Evolutionary conservation across 2,888 invertebrate genomes (phyloP).

Genomic region (Dasysyrphus albostriatus): DNA sequence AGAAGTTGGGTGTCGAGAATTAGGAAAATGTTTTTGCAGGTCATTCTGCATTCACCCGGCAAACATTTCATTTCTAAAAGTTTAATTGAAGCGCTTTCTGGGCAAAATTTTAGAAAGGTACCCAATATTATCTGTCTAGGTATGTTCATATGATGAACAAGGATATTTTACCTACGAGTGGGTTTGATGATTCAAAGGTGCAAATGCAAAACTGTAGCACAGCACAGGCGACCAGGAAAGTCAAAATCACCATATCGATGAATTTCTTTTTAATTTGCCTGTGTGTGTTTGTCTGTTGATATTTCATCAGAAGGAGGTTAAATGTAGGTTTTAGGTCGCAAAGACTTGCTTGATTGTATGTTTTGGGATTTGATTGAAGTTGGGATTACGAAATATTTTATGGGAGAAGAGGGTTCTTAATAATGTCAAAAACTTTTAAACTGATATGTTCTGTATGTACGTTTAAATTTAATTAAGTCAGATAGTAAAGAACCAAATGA

Average conservation of each 20-base stretch:
- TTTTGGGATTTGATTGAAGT: not conserved
- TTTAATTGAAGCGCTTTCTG: constrained; percentile 65
- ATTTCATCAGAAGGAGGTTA: not conserved
- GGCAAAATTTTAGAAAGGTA: constrained; percentile 2
- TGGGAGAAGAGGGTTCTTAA: not conserved
- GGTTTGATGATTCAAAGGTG: constrained; percentile 54
- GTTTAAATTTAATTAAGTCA: constrained; percentile 9
- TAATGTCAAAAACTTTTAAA: not conserved
- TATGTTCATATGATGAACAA: not conserved
- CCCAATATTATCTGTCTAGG: not conserved
- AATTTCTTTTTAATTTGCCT: constrained; percentile 13
- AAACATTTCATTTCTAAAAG: constrained; percentile 62
- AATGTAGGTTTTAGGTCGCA: constrained; percentile 8
- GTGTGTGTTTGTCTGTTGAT: not conserved
- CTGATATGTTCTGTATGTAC: not conserved
- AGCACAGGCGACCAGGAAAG: constrained; percentile 26
- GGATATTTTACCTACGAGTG: not conserved
- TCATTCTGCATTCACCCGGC: constrained; percentile 57
- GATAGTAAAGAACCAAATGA: not conserved
- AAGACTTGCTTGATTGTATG: constrained; percentile 8
- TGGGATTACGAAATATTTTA: not conserved
- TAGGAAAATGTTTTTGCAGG: constrained; percentile 64
- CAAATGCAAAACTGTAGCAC: constrained; percentile 31
- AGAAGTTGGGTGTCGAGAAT: constrained; percentile 69
- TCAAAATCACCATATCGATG: constrained; percentile 67